Evolutionary conservation across 2,888 invertebrate genomes (phyloP), one percentile per base, ranked within the genome.

Genomic region (Stenichneumon culpator): DNA sequence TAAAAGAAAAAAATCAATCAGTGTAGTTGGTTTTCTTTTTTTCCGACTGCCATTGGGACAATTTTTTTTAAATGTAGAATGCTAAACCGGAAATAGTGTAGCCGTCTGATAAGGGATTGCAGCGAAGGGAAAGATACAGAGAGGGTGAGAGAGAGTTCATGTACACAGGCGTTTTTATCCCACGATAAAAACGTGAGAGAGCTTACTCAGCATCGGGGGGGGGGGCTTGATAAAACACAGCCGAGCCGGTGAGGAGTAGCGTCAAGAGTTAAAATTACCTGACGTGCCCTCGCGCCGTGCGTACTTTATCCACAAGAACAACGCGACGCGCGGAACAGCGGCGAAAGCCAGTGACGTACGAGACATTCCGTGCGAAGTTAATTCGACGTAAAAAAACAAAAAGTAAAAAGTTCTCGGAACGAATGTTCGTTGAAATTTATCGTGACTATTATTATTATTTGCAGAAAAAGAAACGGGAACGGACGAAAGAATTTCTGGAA

Each of bases 261-360:
- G 69, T 14, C 44, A 74, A 74, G 60, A 74, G 60, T 74, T 74
- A 67, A 67, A 77, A 57, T 77, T 77, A 52, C 67, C 67, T 63
- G 63, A 28, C 16, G 28, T 63, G 50, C 63, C 47, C 14, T 63
- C 32, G 54, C 36, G 14, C 14, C n/a, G 52, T 32, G 52, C 36
- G 72, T 72, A 36, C 19, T 22, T 72, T 57, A 54, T 72, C 19
- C 32, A 16, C 36, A 6, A n/a, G 54, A 54, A 57, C 16, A 39
- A 72, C 54, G 50, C 72, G 54, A 63, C 32, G n/a, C 9, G 63
- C 32, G 7, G n/a, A n/a, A 32, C 28, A 28, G 63, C 63, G 16
- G 32, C 32, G 28, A 54, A 19, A 54, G 52, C 52, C 52, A 6
- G 19, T 9, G 52, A 32, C 32, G 28, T 63, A 63, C 5, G 28